A percentile compares a stretch with the other conserved stretches of the same genome.
Conservation (phyloP, 2,113 vertebrate species). For the Neogobius melanostomus region DNA sequence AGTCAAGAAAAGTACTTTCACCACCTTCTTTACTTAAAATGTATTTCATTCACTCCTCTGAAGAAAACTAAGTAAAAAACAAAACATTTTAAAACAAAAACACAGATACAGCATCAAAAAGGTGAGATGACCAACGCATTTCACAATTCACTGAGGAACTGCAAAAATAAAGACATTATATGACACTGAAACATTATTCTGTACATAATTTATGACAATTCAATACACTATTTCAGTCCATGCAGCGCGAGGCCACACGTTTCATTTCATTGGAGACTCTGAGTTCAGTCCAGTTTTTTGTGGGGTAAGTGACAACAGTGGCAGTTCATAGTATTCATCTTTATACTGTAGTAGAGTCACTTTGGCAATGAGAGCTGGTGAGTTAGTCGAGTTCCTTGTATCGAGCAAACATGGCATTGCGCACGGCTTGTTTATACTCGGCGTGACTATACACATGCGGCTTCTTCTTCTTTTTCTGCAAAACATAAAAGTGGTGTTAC, state of each 20-base stretch:
- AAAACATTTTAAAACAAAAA: slow-evolving; percentile 46
- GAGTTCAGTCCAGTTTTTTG: slow-evolving; percentile 19
- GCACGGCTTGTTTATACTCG: slow-evolving; percentile 91
- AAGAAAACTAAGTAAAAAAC: slow-evolving; percentile 47
- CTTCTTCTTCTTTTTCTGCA: slow-evolving; percentile 84
- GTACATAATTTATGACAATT: slow-evolving; percentile 2
- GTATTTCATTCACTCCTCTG: slow-evolving; percentile 43
- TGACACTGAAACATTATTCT: slow-evolving; percentile 14
- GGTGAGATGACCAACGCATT: not conserved
- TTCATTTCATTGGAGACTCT: slow-evolving; percentile 13
- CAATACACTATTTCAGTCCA: not conserved
- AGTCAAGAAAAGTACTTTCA: not conserved
- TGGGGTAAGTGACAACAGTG: not conserved
- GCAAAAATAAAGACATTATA: slow-evolving; percentile 31
- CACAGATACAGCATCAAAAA: slow-evolving; percentile 7
- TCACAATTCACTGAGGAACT: slow-evolving; percentile 38
- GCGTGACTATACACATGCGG: slow-evolving; percentile 80
- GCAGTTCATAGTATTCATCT: not conserved
- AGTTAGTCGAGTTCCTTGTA: slow-evolving; percentile 93
- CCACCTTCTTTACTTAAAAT: slow-evolving; percentile 59
- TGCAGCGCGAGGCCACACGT: slow-evolving; percentile 2
- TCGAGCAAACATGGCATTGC: slow-evolving; percentile 96
- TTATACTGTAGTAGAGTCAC: slow-evolving; percentile 22
- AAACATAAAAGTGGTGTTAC: slow-evolving; percentile 21
- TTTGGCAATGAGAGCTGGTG: slow-evolving; percentile 22